A percentile compares a stretch with the other conserved stretches of the same genome.
Evolutionary conservation across 2,113 vertebrate species (phyloP).

Genomic region (Caloenas nicobarica): DNA sequence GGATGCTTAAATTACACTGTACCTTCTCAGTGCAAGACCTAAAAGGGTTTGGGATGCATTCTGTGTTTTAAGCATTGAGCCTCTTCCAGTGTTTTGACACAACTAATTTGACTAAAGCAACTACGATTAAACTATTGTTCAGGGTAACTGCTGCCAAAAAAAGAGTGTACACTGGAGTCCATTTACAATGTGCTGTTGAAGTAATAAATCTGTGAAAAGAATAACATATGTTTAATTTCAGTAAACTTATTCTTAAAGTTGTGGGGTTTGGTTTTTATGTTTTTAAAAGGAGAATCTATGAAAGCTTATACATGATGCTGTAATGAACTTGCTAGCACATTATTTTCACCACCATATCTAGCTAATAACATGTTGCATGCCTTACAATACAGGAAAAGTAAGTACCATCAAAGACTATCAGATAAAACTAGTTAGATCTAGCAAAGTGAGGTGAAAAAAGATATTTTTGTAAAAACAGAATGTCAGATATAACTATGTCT

Average conservation of each 20-base stretch:
- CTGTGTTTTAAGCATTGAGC: neutral
- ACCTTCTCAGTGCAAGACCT: neutral
- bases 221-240: constrained; percentile 1
- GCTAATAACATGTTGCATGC: neutral
- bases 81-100: constrained; percentile 4
- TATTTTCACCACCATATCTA: neutral
- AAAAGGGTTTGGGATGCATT: neutral
- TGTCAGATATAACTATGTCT: neutral
- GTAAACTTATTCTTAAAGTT: neutral
- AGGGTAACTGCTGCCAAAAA: constrained; percentile 6
- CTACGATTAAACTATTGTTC: neutral
- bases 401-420: neutral
- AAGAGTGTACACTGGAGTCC: neutral
- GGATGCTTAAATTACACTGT: neutral
- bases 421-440: neutral
- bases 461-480: neutral
- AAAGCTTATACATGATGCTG: neutral
- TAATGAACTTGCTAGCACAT: neutral
- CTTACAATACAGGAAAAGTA: neutral
- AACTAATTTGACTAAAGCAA: neutral
- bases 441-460: neutral
- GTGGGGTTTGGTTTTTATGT: neutral
- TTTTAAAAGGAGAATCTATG: neutral
- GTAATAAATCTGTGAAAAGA: constrained; percentile 27
- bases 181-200: constrained; percentile 27